Base-by-base conservation (phyloP, 2,113 vertebrate genomes). In the Synodontis membranacea region DNA sequence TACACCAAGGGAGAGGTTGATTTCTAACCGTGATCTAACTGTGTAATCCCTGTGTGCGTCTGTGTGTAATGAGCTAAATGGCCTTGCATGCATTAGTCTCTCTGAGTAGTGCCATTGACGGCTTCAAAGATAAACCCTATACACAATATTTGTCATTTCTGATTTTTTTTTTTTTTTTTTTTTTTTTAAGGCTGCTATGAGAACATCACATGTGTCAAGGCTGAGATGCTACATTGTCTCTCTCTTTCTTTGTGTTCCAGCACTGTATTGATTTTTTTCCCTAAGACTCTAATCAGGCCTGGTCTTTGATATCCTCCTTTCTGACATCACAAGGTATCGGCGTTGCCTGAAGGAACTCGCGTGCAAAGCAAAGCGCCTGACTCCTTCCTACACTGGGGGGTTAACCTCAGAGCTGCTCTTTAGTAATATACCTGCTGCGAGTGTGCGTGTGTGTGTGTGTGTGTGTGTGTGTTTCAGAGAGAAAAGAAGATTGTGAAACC, bases 261-360 rank as follows among this genome's bases (percentile, higher is more conserved):
- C 64, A 31, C 44, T 62, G 52, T 42, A 87, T 89, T 34, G 78
- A 87, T 89, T 89, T 89, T 84, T 83, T 37, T 25, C 10, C 34
- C 50, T 54, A 80, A 85, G 85, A 66, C 85, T 82, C 84, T 89
- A 85, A 89, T 89, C 86, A 85, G 68, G 50, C 60, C 28, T 52
- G 50, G 28, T 82, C 85, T 91, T 89, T 90, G 84, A 90, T 84
- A 80, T 86, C 37, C 52, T 46, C 50, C 78, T 86, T 75, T 86
- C 82, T 83, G 85, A 82, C 70, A 86, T 88, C 86, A 83, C 76
- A 84, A 86, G 81, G 74, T 83, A 82, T 39, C 80, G 50, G 39
- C 28, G 39, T 50, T 52, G 72, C 80, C 82, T 81, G 62, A 56
- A 85, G 84, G 72, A 86, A 48, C 87, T 52, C 60, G 28, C 79